These are phyloP conservation scores for Porites cylindrica DNA, from an alignment of 92 coral and sea anemone species.

Conservation along the genomic window DNA sequence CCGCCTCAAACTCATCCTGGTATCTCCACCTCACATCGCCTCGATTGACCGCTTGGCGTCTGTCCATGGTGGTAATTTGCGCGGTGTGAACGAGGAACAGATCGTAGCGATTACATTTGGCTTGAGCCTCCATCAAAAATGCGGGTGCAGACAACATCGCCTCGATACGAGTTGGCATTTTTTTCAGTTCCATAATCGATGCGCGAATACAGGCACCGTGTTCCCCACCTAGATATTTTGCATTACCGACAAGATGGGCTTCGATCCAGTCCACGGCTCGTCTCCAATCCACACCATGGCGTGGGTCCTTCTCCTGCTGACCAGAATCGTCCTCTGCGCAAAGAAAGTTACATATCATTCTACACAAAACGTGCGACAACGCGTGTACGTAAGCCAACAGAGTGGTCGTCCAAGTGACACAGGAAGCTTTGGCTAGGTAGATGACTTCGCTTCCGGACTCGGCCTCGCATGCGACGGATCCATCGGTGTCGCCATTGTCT, in stretches of 20 bases:
- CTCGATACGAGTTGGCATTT: not conserved
- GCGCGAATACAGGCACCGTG: not conserved
- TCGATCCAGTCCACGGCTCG: not conserved
- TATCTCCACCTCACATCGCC: not conserved
- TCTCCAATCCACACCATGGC: not conserved
- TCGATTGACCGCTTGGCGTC: not conserved
- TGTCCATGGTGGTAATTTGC: not conserved
- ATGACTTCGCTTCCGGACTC: not conserved
- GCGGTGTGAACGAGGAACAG: not conserved
- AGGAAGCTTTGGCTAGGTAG: not conserved
- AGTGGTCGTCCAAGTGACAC: constrained; percentile 17
- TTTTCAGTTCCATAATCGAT: not conserved
- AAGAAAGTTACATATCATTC: too few relatives aligned
- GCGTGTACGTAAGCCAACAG: constrained; percentile 20
- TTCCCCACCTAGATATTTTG: not conserved
- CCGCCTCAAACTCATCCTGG: constrained; percentile 6
- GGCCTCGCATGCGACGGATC: not conserved
- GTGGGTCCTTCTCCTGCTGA: not conserved
- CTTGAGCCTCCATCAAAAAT: not conserved
- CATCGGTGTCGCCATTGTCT: not conserved
- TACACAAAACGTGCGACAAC: not conserved
- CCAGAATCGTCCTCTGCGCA: too few relatives aligned
- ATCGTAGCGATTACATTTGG: too few relatives aligned
- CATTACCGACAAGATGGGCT: not conserved
- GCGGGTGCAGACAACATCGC: not conserved